Base-by-base conservation (phyloP, 2,888 invertebrate genomes). In the Drosophila mercatorum region DNA sequence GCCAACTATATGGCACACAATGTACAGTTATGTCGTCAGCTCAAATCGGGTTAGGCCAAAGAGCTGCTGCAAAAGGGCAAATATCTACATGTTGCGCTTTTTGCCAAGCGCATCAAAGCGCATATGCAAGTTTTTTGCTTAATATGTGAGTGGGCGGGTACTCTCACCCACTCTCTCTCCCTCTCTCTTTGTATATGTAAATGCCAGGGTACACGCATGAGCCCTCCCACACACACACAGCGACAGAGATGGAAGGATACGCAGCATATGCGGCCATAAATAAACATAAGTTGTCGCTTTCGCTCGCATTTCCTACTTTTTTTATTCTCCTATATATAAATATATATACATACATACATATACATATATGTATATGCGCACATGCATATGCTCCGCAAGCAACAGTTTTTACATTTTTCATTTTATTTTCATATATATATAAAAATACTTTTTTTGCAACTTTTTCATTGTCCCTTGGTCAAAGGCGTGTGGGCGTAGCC, bases 271-370 rank as follows among this genome's bases (percentile, higher is more conserved):
- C 65, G 70, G 41, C 66, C 81, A 83, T 83, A 81, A 83, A 87
- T 83, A 87, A 84, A 81, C 87, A 83, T 78, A 83, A 84, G 87
- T 80, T 83, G 77, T 70, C 87, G 79, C 78, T 67, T 64, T 40
- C 60, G 69, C 59, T 75, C 58, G 62, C 63, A 69, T 72, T 71
- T 67, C 36, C 59, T 59, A 22, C 58, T 58, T 49, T 55, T 47
- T 44, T 10, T 22, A 34, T 34, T 17, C 31, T 6, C 10, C 5
- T 28, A 31, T 28, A 55, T 52, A 68, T 28, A 55, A 49, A 68
- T 22, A 2, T 22, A 22, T 22, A 2, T 22, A 22, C 1, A 22
- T 22, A 22, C 61, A 41, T 68, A 62, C 66, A 57, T 22, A 22
- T 22, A 22, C 61, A 41, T 68, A 62, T 68, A 57, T 66, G 17